Percentiles rank a stretch among this genome's conserved stretches.
Conservation (phyloP, 1,140 invertebrate genomes). For the Plodia interpunctella region DNA sequence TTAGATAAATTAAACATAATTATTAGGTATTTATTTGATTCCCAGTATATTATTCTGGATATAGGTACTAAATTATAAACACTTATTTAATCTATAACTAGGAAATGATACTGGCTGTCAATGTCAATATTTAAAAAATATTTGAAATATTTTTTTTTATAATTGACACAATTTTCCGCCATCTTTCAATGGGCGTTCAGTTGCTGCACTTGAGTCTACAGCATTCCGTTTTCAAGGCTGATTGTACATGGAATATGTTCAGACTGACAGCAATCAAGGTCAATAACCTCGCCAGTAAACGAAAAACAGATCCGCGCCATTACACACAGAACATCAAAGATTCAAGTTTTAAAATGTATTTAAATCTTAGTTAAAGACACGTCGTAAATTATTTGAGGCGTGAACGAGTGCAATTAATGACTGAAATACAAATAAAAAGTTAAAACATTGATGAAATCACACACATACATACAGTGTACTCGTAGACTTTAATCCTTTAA, state of each 20-base stretch:
- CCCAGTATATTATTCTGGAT: too few species aligned
- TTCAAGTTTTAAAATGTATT: neutral
- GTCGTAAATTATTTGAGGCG: slow-evolving; percentile 11
- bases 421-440: neutral
- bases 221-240: neutral
- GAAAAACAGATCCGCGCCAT: slow-evolving; percentile 24
- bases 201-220: neutral
- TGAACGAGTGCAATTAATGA: slow-evolving; percentile 3
- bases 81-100: too few species aligned
- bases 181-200: neutral
- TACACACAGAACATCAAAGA: slow-evolving; percentile 23
- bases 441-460: neutral
- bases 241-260: neutral
- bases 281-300: slow-evolving; percentile 16
- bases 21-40: too few species aligned
- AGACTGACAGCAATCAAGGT: slow-evolving; percentile 4
- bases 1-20: too few species aligned
- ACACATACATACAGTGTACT: too few species aligned
- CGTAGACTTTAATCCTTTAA: too few species aligned
- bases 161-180: neutral
- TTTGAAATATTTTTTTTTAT: too few species aligned
- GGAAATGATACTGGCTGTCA: too few species aligned
- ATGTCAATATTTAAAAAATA: neutral
- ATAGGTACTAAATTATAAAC: too few species aligned
- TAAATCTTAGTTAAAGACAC: neutral